These are phyloP conservation scores for Trissolcus brochymenae DNA, from an alignment of 2,888 invertebrate species.

Conservation along the genomic window DNA sequence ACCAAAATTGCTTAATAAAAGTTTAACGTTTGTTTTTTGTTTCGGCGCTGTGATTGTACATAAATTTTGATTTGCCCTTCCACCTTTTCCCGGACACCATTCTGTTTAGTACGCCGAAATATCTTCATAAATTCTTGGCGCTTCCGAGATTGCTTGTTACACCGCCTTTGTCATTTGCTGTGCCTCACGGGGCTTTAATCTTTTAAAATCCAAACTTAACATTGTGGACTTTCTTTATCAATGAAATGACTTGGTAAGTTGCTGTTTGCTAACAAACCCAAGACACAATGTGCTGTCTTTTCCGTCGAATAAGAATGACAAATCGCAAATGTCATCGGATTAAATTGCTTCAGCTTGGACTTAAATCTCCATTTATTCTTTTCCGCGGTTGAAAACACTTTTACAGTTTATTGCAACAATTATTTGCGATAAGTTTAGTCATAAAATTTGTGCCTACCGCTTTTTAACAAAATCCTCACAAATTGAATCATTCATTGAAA, in stretches of 20 bases:
- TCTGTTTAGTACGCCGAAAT: slow-evolving; percentile 14
- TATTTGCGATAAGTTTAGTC: too few species aligned
- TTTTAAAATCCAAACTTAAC: slow-evolving; percentile 43
- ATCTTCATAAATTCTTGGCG: slow-evolving; percentile 37
- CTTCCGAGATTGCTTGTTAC: slow-evolving; percentile 25
- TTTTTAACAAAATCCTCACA: neutral
- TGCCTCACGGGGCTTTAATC: slow-evolving; percentile 36
- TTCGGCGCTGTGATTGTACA: neutral
- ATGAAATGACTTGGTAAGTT: slow-evolving; percentile 25
- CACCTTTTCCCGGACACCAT: neutral
- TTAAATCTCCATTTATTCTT: slow-evolving; percentile 7
- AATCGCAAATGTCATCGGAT: slow-evolving; percentile 52
- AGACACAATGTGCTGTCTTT: slow-evolving; percentile 9
- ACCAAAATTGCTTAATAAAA: neutral
- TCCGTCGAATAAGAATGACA: slow-evolving; percentile 41
- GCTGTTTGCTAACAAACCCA: slow-evolving; percentile 35
- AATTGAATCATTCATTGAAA: too few species aligned
- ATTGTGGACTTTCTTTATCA: slow-evolving; percentile 41
- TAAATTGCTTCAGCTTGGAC: slow-evolving; percentile 29
- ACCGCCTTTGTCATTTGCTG: slow-evolving; percentile 33
- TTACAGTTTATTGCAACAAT: neutral
- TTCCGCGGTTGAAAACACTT: neutral
- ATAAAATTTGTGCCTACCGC: neutral
- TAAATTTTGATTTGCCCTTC: neutral
- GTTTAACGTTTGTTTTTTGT: neutral